Evolutionary conservation across 2,888 invertebrate genomes (phyloP).

Genomic region (Hymenopus coronatus): DNA sequence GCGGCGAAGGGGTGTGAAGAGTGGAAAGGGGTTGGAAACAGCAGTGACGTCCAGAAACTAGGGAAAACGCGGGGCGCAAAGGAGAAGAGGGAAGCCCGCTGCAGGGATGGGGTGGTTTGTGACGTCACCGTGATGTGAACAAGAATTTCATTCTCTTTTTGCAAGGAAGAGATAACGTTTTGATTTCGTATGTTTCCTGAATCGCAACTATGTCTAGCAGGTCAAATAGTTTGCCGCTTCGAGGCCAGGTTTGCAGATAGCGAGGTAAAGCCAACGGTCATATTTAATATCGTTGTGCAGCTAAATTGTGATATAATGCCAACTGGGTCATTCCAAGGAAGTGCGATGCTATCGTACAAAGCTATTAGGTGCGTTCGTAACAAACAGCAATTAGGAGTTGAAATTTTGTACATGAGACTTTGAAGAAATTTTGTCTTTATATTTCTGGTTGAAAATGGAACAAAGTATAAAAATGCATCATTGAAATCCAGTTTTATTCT

Average conservation of each 20-base stretch:
- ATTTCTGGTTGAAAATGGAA: too few relatives aligned
- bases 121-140: constrained; percentile 27
- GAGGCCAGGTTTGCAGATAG: not conserved
- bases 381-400: too few relatives aligned
- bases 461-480: too few relatives aligned
- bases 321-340: too few relatives aligned
- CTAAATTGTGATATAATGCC: not conserved
- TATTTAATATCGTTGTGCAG: not conserved
- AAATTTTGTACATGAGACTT: too few relatives aligned
- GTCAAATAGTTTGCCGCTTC: not conserved
- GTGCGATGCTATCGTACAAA: too few relatives aligned
- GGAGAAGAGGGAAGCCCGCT: constrained; percentile 21
- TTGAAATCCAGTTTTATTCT: too few relatives aligned
- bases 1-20: constrained; percentile 34
- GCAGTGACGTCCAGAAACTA: constrained; percentile 45
- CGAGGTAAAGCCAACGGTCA: not conserved
- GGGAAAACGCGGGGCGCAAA: not conserved
- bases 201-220: not conserved
- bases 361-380: too few relatives aligned
- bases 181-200: not conserved
- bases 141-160: not conserved
- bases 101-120: constrained; percentile 34
- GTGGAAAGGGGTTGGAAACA: constrained; percentile 38
- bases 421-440: too few relatives aligned
- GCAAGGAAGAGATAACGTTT: not conserved